A percentile compares a stretch with the other conserved stretches of the same genome.
phyloP scores from a whole-genome alignment of 2,797 vertebrate species.

The Phrynocephalus guinanensis region DNA sequence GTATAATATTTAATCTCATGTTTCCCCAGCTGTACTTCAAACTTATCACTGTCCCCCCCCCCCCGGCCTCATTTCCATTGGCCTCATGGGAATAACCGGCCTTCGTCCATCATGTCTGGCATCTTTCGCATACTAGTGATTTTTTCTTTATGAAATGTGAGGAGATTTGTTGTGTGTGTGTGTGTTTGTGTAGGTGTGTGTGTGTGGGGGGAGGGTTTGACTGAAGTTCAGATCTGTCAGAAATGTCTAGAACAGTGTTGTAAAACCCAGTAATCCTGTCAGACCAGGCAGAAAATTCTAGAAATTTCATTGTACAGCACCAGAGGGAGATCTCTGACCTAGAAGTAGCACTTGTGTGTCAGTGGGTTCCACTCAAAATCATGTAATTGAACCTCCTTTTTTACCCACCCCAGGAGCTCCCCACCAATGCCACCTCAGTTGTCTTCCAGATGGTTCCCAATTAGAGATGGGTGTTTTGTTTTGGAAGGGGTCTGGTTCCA shows the following conservation, averaged over 20 bases:
- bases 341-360: no score
- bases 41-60: conserved; percentile 34
- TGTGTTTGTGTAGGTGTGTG: no score
- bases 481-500: no score
- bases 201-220: background rate
- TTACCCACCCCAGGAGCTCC: background rate
- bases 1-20: conserved; percentile 39
- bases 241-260: background rate
- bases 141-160: background rate
- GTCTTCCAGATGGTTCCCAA: no score
- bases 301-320: background rate
- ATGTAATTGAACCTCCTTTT: background rate
- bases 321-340: background rate
- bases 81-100: conserved; percentile 38
- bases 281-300: background rate
- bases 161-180: background rate
- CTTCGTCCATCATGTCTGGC: conserved; percentile 19
- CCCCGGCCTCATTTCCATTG: conserved; percentile 32
- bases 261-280: background rate
- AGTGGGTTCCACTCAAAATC: no score
- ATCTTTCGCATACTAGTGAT: conserved; percentile 10
- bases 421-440: background rate
- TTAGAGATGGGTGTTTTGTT: no score
- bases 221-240: background rate
- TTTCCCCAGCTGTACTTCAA: conserved; percentile 43